phyloP scores from a whole-genome alignment of 2,113 vertebrate species.

The Chrysochloris asiatica region DNA sequence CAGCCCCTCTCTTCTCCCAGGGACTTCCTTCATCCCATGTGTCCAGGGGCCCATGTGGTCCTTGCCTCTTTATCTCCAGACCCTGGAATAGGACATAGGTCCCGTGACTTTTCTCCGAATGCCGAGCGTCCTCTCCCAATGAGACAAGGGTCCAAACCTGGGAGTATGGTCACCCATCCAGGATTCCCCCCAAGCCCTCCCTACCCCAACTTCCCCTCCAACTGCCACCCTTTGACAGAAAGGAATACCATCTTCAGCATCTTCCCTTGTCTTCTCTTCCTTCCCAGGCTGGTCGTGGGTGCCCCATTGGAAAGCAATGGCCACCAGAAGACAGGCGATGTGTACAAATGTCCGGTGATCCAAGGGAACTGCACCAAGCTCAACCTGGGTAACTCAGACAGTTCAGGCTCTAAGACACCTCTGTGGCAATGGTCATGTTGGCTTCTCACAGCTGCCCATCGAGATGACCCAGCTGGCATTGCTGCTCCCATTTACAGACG shows the following conservation, averaged over 20 bases:
- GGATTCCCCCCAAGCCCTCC: too few species aligned
- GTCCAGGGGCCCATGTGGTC: background rate
- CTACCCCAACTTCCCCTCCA: background rate
- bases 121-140: background rate
- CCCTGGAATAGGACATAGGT: background rate
- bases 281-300: conserved; percentile 94
- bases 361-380: conserved; percentile 93
- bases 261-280: conserved; percentile 11
- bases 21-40: background rate
- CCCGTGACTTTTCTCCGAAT: background rate
- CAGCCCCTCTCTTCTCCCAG: background rate
- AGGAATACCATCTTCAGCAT: background rate
- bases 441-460: background rate
- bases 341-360: conserved; percentile 93
- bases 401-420: rapidly evolving
- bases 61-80: background rate
- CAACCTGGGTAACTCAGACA: conserved; percentile 91
- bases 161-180: background rate
- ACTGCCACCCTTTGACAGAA: background rate
- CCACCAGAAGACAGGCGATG: conserved; percentile 95
- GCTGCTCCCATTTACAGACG: background rate
- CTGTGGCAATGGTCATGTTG: rapidly evolving
- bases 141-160: background rate
- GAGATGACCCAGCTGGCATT: background rate
- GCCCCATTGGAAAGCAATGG: conserved; percentile 95